A percentile compares a stretch with the other conserved stretches of the same genome.
Evolutionary conservation across 2,888 invertebrate species (phyloP).

Genomic region (Unio pictorum): DNA sequence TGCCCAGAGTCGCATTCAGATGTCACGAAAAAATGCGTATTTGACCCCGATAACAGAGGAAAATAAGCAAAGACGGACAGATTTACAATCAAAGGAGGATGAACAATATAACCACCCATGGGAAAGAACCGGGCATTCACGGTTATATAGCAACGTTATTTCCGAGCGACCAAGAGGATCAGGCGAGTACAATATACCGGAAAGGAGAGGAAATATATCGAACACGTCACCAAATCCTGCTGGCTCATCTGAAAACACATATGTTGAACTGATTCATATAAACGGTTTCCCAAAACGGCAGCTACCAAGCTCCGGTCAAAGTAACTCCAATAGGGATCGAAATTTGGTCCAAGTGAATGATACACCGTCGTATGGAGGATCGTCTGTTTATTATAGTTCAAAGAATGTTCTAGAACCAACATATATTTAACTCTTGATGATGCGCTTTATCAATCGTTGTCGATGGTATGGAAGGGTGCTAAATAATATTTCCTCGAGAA

Average conservation of each 20-base stretch:
- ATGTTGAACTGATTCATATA: too few species aligned
- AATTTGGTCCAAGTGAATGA: slow-evolving; percentile 19
- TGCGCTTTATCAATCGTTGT: slow-evolving; percentile 1
- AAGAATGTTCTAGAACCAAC: slow-evolving; percentile 17
- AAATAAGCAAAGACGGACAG: background rate
- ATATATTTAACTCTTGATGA: slow-evolving; percentile 7
- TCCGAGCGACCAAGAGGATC: too few species aligned
- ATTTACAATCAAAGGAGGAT: too few species aligned
- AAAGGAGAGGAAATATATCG: too few species aligned
- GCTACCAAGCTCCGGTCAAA: background rate
- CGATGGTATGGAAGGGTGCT: background rate
- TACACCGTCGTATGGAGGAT: slow-evolving; percentile 24
- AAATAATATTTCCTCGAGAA: too few species aligned
- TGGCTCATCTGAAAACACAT: too few species aligned
- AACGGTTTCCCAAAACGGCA: background rate
- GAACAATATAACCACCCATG: too few species aligned
- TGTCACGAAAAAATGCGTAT: slow-evolving; percentile 13
- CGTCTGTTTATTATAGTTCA: slow-evolving; percentile 17
- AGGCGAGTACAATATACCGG: too few species aligned
- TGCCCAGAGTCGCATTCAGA: slow-evolving; percentile 15
- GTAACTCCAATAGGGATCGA: slow-evolving; percentile 14
- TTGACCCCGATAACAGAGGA: slow-evolving; percentile 20
- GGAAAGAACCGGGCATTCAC: too few species aligned
- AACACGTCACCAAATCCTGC: too few species aligned
- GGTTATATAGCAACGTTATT: too few species aligned